A percentile compares a stretch with the other conserved stretches of the same genome.
These are phyloP conservation scores for Panagrolaimus sp. DNA, from an alignment of 1,140 invertebrate genomes.

Conservation along the genomic window DNA sequence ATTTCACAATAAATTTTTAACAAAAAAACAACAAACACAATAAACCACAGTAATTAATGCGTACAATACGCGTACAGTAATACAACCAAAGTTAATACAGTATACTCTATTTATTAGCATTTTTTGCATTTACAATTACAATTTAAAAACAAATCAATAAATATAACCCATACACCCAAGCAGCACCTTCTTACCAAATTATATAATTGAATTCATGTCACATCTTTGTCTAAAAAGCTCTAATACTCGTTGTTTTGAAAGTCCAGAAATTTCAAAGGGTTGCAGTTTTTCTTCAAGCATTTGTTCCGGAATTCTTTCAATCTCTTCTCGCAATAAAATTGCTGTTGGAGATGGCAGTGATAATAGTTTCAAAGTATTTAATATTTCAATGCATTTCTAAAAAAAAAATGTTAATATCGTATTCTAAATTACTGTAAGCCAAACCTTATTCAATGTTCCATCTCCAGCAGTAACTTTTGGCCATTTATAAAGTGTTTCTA, in stretches of 20 bases:
- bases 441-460: slow-evolving; percentile 28
- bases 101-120: too few relatives aligned
- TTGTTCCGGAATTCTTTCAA: slow-evolving; percentile 40
- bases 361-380: slow-evolving; percentile 35
- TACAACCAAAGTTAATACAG: too few relatives aligned
- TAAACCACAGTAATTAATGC: too few relatives aligned
- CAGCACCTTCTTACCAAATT: not conserved
- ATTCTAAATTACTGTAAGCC: not conserved
- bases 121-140: too few relatives aligned
- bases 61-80: too few relatives aligned
- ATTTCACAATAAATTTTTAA: too few relatives aligned
- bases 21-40: too few relatives aligned
- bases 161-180: too few relatives aligned
- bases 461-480: slow-evolving; percentile 24
- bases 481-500: slow-evolving; percentile 27
- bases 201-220: slow-evolving; percentile 27
- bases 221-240: slow-evolving; percentile 43
- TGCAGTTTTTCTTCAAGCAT: slow-evolving; percentile 37
- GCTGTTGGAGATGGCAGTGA: slow-evolving; percentile 38
- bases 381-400: slow-evolving; percentile 41
- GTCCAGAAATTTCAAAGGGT: slow-evolving; percentile 35
- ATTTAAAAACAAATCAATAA: too few relatives aligned
- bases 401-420: not conserved
- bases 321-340: slow-evolving; percentile 40
- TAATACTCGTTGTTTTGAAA: slow-evolving; percentile 24